Conservation (phyloP, 2,888 invertebrate genomes). For the Choristoneura rosaceana region DNA sequence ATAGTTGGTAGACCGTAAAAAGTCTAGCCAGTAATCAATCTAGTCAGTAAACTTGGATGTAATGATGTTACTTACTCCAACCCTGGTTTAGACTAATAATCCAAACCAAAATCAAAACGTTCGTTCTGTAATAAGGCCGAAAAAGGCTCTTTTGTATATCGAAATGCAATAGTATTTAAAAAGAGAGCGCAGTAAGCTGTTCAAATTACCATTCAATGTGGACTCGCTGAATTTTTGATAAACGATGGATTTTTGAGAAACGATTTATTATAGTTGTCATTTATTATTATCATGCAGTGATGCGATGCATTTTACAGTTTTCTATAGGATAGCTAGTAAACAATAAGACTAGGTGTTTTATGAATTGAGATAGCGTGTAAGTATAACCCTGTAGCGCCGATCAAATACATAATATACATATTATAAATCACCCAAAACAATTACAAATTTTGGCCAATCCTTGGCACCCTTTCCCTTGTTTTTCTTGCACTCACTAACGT, state of each 20-base stretch:
- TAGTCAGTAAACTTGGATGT: no score
- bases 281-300: background rate
- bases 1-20: no score
- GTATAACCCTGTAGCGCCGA: slow-evolving; percentile 38
- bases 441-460: slow-evolving; percentile 17
- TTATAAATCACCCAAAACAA: slow-evolving; percentile 20
- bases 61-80: no score
- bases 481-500: slow-evolving; percentile 12
- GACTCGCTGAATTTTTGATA: background rate
- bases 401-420: slow-evolving; percentile 22
- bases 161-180: no score
- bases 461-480: slow-evolving; percentile 35
- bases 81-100: no score
- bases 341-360: background rate
- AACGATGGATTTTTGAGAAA: background rate
- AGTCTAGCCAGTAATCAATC: no score
- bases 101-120: no score
- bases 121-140: no score
- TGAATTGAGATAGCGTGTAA: background rate
- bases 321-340: background rate
- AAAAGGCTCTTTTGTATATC: no score
- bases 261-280: background rate
- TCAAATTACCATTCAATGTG: background rate
- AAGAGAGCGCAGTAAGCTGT: background rate
- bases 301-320: background rate